phyloP scores from a whole-genome alignment of 2,797 vertebrate genomes.

The Pampus argenteus region DNA sequence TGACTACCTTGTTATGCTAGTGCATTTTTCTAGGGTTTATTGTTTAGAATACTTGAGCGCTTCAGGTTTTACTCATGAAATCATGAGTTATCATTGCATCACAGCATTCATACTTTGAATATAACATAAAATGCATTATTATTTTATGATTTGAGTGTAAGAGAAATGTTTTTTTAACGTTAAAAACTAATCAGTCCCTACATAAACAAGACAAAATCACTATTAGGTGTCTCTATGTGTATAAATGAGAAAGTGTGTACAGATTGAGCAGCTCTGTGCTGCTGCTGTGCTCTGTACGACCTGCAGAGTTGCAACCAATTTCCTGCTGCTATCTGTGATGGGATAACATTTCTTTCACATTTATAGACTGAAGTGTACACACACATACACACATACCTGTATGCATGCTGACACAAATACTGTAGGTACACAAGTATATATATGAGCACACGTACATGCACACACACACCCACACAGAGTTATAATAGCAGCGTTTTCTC shows the following conservation, averaged over 20 bases:
- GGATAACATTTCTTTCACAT: slow-evolving; percentile 49
- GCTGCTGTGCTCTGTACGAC: slow-evolving; percentile 31
- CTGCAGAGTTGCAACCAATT: slow-evolving; percentile 50
- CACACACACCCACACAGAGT: slow-evolving; percentile 20
- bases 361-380: slow-evolving; percentile 38
- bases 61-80: not conserved
- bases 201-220: slow-evolving; percentile 25
- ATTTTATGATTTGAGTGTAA: not conserved
- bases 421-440: slow-evolving; percentile 1
- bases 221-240: slow-evolving; percentile 6
- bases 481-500: slow-evolving; percentile 33
- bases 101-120: not conserved
- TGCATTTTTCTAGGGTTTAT: not conserved
- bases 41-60: no score
- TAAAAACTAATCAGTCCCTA: not conserved
- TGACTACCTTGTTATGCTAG: not conserved
- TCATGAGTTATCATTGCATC: not conserved
- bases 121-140: not conserved
- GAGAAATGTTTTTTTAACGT: slow-evolving; percentile 19
- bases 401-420: not conserved
- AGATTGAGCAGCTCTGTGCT: slow-evolving; percentile 22
- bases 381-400: slow-evolving; percentile 24
- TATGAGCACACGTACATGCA: slow-evolving; percentile 12
- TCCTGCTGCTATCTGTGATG: slow-evolving; percentile 47
- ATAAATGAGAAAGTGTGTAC: slow-evolving; percentile 20